Percentiles rank a stretch among this genome's conserved stretches.
Conservation (phyloP, 2,113 vertebrate genomes). For the Alligator sinensis region DNA sequence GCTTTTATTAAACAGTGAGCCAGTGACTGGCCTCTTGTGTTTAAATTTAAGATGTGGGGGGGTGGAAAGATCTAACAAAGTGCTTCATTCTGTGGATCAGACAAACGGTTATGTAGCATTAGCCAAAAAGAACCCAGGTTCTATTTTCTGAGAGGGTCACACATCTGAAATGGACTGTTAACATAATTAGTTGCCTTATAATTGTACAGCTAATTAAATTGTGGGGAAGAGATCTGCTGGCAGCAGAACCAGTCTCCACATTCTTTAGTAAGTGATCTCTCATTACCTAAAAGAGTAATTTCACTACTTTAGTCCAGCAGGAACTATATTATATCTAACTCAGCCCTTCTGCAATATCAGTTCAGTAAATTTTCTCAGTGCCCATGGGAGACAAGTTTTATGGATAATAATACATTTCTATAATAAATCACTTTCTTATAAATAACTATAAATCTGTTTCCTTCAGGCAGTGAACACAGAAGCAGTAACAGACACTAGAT, state of each 20-base stretch:
- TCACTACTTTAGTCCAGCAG: background rate
- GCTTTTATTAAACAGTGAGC: background rate
- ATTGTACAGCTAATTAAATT: slow-evolving; percentile 14
- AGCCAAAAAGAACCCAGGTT: rapidly evolving
- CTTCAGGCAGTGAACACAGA: background rate
- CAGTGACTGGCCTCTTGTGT: background rate
- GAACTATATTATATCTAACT: background rate
- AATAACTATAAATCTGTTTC: background rate
- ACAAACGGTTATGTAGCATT: background rate
- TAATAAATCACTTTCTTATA: background rate
- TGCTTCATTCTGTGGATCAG: background rate
- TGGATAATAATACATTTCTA: background rate
- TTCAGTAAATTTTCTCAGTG: background rate
- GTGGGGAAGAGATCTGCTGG: slow-evolving; percentile 7
- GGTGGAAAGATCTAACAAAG: background rate
- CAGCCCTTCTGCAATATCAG: background rate
- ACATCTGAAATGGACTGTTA: background rate
- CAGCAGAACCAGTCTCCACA: background rate
- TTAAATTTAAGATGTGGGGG: background rate
- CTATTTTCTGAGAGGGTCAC: background rate
- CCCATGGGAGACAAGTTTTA: background rate
- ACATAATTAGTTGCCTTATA: slow-evolving; percentile 21
- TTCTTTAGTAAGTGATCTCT: background rate
- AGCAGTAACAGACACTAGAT: background rate
- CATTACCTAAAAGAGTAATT: background rate